phyloP scores from a whole-genome alignment of 2,113 vertebrate species.

The Psittacara wagleri region DNA sequence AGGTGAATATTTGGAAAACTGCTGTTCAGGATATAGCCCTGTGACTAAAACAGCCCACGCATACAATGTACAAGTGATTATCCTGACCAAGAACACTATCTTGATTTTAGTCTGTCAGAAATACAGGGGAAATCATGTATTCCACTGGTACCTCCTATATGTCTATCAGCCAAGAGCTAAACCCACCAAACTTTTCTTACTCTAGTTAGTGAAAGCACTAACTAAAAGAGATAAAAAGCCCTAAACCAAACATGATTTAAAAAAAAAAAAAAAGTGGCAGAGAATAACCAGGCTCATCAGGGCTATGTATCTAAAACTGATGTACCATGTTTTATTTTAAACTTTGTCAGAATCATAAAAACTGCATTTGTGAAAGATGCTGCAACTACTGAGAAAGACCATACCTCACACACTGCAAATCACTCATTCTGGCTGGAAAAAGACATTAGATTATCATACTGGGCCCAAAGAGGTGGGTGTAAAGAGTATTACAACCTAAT shows the following conservation, averaged over 20 bases:
- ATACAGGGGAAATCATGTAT: neutral
- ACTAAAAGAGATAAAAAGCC: neutral
- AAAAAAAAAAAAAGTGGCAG: no score
- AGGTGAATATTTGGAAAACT: neutral
- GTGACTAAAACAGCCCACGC: rapidly evolving
- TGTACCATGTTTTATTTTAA: neutral
- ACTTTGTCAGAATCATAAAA: neutral
- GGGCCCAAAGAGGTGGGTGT: neutral
- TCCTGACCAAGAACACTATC: neutral
- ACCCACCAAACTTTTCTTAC: neutral
- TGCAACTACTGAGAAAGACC: rapidly evolving
- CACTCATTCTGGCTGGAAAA: neutral
- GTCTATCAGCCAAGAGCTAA: neutral
- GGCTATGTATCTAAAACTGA: neutral
- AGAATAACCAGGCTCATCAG: neutral
- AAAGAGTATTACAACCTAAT: neutral
- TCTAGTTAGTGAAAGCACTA: neutral
- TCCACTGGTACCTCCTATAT: neutral
- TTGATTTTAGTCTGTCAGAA: neutral
- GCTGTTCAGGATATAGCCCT: neutral
- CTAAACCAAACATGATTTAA: rapidly evolving
- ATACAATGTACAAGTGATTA: neutral
- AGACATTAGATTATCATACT: no score
- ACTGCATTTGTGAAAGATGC: neutral
- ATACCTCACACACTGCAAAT: rapidly evolving